Base-by-base conservation (phyloP, 1,140 invertebrate species). In the Caenorhabditis brenneri region DNA sequence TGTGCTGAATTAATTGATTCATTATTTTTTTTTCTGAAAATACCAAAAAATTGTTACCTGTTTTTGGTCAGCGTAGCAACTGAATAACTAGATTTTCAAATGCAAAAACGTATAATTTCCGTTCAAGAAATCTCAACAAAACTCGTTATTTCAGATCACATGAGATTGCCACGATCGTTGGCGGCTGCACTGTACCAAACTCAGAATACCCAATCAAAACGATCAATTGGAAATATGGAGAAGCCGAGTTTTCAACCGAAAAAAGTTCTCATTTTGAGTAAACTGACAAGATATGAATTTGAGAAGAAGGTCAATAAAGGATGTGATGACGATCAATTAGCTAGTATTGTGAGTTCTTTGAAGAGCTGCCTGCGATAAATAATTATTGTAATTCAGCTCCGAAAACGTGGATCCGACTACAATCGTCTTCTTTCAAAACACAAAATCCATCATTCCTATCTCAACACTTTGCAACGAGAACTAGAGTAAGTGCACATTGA, bases 401-500 rank as follows among this genome's bases (percentile, higher is more conserved):
- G 48, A 74, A 65, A 49, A 39, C 79, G 86, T 49, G 86, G 86
- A 79, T 87, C 86, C 7, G 86, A 87, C 46, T 87, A 81, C 65
- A 46, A 39, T 12, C 2, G 86, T 19, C 79, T 87, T 5, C 39
- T 82, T 6, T 7, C 48, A 5, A 86, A 87, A 36, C 86, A 87
- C 33, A 49, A 87, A n/a, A 65, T 81, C 19, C 86, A 87, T 65
- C 58, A 80, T 29, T 33, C 31, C 16, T 87, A 82, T 46, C 69
- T 87, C 4, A 79, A 81, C 22, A 53, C 78, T 46, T 60, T 87
- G 6, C 46, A 82, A 42, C 16, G 58, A 6, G 83, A 87, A 48
- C 55, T 87, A 16, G 27, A 85, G 86, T 87, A 29, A 69, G 85
- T 81, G 58, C 81, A 16, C 42, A 29, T 7, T 53, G 24, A n/a